phyloP scores from a whole-genome alignment of 2,797 vertebrate species.

The Esox lucius region DNA sequence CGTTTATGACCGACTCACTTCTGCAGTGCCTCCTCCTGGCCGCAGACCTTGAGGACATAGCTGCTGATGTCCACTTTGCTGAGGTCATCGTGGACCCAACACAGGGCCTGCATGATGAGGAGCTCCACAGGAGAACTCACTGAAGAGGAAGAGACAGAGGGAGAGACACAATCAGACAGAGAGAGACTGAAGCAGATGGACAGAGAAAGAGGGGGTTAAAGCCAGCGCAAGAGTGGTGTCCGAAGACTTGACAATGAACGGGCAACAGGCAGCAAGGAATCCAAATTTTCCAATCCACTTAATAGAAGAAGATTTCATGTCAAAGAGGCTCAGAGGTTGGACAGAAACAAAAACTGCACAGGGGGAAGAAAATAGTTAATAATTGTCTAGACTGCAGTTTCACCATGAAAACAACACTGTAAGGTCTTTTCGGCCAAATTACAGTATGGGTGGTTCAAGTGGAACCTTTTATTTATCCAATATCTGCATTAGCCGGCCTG shows the following conservation, averaged over 20 bases:
- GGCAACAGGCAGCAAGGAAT: not conserved
- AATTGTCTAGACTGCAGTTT: not conserved
- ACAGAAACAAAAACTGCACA: not conserved
- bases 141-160: slow-evolving; percentile 55
- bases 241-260: not conserved
- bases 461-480: not conserved
- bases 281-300: not conserved
- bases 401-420: not conserved
- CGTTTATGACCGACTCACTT: slow-evolving; percentile 82
- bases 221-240: not conserved
- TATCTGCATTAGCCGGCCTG: not conserved
- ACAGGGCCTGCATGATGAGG: slow-evolving; percentile 96
- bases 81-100: slow-evolving; percentile 97
- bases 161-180: not conserved
- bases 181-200: too few species aligned
- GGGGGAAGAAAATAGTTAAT: not conserved
- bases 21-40: slow-evolving; percentile 92
- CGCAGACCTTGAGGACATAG: slow-evolving; percentile 96
- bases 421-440: not conserved
- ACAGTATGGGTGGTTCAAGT: not conserved
- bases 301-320: not conserved
- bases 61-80: slow-evolving; percentile 92
- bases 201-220: not conserved
- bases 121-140: slow-evolving; percentile 96
- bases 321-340: not conserved